Evolutionary conservation across 2,888 invertebrate species (phyloP).

Genomic region (Zygaena filipendulae): DNA sequence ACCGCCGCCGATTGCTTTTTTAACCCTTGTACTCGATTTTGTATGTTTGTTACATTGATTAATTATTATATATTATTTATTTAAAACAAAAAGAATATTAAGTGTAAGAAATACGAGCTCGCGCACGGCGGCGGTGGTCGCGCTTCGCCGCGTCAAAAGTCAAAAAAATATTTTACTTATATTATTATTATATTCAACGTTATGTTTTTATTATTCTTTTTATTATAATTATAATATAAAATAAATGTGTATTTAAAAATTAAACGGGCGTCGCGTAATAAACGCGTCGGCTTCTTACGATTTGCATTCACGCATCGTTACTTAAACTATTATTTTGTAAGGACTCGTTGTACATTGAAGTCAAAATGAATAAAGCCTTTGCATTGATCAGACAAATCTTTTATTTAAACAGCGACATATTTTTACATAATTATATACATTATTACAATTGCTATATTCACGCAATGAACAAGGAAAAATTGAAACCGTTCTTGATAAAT

Average conservation of each 20-base stretch:
- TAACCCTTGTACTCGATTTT: constrained; percentile 28
- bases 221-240: constrained; percentile 38
- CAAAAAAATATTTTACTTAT: constrained; percentile 21
- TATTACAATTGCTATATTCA: not conserved
- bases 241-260: constrained; percentile 26
- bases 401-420: constrained; percentile 26
- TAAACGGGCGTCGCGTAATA: constrained; percentile 38
- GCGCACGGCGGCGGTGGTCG: constrained; percentile 23
- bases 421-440: constrained; percentile 11
- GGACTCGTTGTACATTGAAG: constrained; percentile 50
- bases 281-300: constrained; percentile 32
- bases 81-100: constrained; percentile 12
- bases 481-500: too few species aligned
- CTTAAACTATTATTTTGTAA: constrained; percentile 59
- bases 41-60: constrained; percentile 50
- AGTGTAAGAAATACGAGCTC: constrained; percentile 18
- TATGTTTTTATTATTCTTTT: too few species aligned
- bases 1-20: constrained; percentile 23
- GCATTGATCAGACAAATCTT: constrained; percentile 47
- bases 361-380: constrained; percentile 60
- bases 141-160: constrained; percentile 20
- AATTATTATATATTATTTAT: constrained; percentile 7
- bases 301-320: constrained; percentile 58
- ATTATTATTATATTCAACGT: constrained; percentile 28
- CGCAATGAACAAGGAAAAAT: too few species aligned